Evolutionary conservation across 2,113 vertebrate species (phyloP), one percentile per base, ranked within the genome.

Genomic region (Jacana jacana): DNA sequence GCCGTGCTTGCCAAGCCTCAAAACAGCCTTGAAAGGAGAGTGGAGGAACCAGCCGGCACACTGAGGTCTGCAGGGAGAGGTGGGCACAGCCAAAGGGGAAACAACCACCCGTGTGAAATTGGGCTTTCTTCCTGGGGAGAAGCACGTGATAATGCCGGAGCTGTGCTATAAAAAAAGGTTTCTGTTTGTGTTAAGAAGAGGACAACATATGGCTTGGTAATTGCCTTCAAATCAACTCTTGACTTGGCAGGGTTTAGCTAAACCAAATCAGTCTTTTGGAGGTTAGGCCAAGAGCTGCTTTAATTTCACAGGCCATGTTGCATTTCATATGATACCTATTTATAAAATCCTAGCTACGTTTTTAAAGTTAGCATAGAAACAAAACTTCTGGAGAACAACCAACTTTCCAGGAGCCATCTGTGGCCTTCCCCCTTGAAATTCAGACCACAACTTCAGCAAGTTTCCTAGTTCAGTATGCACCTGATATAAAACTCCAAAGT

Each of bases 221-320:
- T 39, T 90, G 76, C 88, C 80, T 95, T 88, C 80, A 81, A 87
- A 93, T 86, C 86, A 81, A 48, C 64, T 91, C 91, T 64, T 89
- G 79, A 91, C 81, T 94, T 97, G 96, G 91, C 79, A 85, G 55
- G 54, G 54, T 83, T 97, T 93, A 93, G 44, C 69, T 81, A 92
- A 94, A 93, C 77, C 88, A 76, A 94, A 88, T 77, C 91, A 86
- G 40, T 65, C 80, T 87, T 87, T 66, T 7, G 30, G 84, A 94
- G 88, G 77, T 92, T 86, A 91, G 82, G 39, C 85, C 93, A 90
- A 92, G 77, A 86, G 51, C 72, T 93, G 91, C 58, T 94, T 89
- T 64, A 73, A 86, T 96, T 94, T 86, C 92, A 90, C 88, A 93
- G 58, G 44, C 81, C 70, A 75, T 91, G 95, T 28, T 94, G 93